These are phyloP conservation scores for Prosopocoilus inquinatus DNA, from an alignment of 2,888 invertebrate species.

Conservation along the genomic window DNA sequence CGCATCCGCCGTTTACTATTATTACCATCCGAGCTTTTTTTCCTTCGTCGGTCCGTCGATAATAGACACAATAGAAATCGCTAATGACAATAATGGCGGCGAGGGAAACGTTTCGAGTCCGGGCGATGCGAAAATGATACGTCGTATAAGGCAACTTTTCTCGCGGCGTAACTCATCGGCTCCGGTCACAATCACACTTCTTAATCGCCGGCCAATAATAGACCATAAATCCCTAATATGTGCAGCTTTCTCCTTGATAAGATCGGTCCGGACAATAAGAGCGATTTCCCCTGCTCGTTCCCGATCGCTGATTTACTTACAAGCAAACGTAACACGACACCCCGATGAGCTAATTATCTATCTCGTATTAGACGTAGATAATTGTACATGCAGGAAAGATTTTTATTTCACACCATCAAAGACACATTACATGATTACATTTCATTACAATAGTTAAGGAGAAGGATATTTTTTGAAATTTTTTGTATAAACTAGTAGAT, in stretches of 20 bases:
- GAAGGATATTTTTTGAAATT: too few relatives aligned
- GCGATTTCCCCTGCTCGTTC: constrained; percentile 8
- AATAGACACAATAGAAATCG: too few relatives aligned
- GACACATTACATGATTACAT: not conserved
- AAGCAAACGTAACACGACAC: constrained; percentile 10
- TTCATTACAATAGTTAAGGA: too few relatives aligned
- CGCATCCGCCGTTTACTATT: too few relatives aligned
- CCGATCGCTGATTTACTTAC: constrained; percentile 4
- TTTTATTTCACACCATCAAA: constrained; percentile 10
- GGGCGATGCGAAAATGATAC: constrained; percentile 7
- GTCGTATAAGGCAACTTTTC: constrained; percentile 24
- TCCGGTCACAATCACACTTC: constrained; percentile 32
- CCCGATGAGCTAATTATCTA: constrained; percentile 12
- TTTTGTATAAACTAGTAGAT: too few relatives aligned
- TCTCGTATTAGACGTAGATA: constrained; percentile 10
- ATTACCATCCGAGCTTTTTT: too few relatives aligned
- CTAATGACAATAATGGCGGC: too few relatives aligned
- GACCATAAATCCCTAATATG: constrained; percentile 46
- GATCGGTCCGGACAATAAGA: constrained; percentile 16
- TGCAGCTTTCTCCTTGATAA: constrained; percentile 39
- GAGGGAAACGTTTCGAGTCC: not conserved
- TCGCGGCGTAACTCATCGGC: constrained; percentile 31
- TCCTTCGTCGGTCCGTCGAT: too few relatives aligned
- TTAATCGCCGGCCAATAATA: constrained; percentile 41
- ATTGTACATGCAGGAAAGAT: not conserved